Percentiles rank a stretch among this genome's conserved stretches.
phyloP scores from a whole-genome alignment of 2,888 invertebrate species.

The Amphimallon solstitiale region DNA sequence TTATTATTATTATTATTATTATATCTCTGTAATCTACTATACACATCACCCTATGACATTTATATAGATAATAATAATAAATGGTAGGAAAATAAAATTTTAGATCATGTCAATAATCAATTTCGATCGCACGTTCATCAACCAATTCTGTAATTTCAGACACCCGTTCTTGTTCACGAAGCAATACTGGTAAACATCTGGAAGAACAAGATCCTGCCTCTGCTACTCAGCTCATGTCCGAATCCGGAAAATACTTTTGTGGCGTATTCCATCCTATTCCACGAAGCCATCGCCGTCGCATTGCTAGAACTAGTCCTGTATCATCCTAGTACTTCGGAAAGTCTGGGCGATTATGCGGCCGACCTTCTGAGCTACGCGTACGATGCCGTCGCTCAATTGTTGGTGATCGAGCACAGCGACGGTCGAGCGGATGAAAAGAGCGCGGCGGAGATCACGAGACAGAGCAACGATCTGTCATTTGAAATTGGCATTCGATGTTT shows the following conservation, averaged over 20 bases:
- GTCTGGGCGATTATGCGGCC: conserved; percentile 78
- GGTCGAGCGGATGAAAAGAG: conserved; percentile 60
- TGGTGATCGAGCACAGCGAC: conserved; percentile 66
- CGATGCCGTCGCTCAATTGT: conserved; percentile 72
- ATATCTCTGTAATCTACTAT: too few species aligned
- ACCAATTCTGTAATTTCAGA: conserved; percentile 61
- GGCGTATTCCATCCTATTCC: conserved; percentile 71
- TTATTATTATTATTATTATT: too few species aligned
- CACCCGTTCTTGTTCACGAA: conserved; percentile 82
- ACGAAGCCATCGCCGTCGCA: conserved; percentile 74
- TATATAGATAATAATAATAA: too few species aligned
- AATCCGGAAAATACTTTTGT: conserved; percentile 75
- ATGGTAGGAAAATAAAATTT: neutral
- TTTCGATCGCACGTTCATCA: conserved; percentile 2
- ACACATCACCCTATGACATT: too few species aligned
- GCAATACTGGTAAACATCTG: conserved; percentile 85
- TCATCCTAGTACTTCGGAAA: conserved; percentile 82
- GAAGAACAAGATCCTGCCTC: conserved; percentile 84
- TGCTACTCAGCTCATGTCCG: conserved; percentile 70
- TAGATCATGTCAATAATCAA: neutral
- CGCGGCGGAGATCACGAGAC: conserved; percentile 72
- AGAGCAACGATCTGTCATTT: conserved; percentile 76
- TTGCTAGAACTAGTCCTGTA: conserved; percentile 85
- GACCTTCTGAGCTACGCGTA: conserved; percentile 87
- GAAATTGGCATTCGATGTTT: conserved; percentile 84